Evolutionary conservation across 2,797 vertebrate genomes (phyloP).

Genomic region (Pantherophis vulpinus): DNA sequence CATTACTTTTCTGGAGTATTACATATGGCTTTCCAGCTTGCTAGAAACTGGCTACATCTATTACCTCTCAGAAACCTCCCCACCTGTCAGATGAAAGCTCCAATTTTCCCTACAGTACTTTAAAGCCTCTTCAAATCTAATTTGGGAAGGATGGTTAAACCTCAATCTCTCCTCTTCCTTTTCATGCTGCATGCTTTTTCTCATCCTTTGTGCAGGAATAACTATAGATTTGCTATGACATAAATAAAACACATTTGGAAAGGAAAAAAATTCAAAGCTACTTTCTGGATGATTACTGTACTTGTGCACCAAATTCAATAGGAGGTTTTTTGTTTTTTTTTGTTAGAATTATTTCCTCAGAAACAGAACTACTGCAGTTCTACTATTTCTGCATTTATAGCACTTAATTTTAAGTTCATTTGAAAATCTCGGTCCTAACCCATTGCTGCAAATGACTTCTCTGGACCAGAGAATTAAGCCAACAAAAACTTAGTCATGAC

Average conservation of each 20-base stretch:
- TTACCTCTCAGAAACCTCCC: background rate
- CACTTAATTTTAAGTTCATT: conserved; percentile 41
- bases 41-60: background rate
- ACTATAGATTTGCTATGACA: background rate
- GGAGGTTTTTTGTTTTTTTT: background rate
- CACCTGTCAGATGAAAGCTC: background rate
- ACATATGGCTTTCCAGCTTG: background rate
- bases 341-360: background rate
- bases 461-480: background rate
- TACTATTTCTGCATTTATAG: background rate
- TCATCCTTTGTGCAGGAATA: background rate
- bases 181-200: background rate
- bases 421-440: background rate
- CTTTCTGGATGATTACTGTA: conserved; percentile 11
- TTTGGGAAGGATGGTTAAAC: background rate
- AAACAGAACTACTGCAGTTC: background rate
- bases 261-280: background rate
- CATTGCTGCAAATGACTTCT: background rate
- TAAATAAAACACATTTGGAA: background rate
- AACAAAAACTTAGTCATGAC: background rate
- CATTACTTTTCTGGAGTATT: background rate
- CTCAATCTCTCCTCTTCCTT: background rate
- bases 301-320: background rate
- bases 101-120: background rate
- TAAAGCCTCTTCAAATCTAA: background rate